Evolutionary conservation across 2,113 vertebrate genomes (phyloP), one percentile per base, ranked within the genome.

Genomic region (Mola mola): DNA sequence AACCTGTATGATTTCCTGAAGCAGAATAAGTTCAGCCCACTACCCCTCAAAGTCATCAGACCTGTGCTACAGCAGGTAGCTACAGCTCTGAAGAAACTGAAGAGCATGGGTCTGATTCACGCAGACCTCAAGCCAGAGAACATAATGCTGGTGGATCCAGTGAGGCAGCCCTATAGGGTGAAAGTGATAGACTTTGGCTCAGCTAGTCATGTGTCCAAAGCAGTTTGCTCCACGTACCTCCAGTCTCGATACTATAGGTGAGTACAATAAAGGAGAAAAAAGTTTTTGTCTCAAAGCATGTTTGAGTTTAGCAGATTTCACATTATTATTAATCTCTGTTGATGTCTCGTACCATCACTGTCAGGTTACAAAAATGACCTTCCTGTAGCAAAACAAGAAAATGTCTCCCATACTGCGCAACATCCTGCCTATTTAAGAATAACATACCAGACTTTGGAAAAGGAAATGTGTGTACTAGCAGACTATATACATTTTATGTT

Each of bases 241-340:
- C 97, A 99, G 75, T 99, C 97, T 69, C 96, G 97, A 78, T 99
- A 99, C 93, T 99, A 99, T 90, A 99, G 97, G 97, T 99, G 91
- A 94, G 83, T 85, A 43, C 44, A 71, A 55, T 28, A 17, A n/a
- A 31, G 1, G 22, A 29, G 13, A 26, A 7, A 6, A 26, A 0
- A 22, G 53, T 46, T 37, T 8, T 58, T 50, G 41, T 5, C 17
- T 43, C 3, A 44, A 28, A 40, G 24, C 11, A 20, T 1, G 6
- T 52, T 56, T 46, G 8, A 26, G 29, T 43, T 41, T 7, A 21
- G 3, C 53, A 13, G 5, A 38, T 25, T 16, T 63, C 15, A 55
- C 22, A 19, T 3, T 7, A 17, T 16, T 52, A 11, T 41, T 12
- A 46, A 17, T 49, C 8, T 65, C 11, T 60, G 43, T 38, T 62